phyloP scores from a whole-genome alignment of 1,140 invertebrate species.

The Euura lappo region DNA sequence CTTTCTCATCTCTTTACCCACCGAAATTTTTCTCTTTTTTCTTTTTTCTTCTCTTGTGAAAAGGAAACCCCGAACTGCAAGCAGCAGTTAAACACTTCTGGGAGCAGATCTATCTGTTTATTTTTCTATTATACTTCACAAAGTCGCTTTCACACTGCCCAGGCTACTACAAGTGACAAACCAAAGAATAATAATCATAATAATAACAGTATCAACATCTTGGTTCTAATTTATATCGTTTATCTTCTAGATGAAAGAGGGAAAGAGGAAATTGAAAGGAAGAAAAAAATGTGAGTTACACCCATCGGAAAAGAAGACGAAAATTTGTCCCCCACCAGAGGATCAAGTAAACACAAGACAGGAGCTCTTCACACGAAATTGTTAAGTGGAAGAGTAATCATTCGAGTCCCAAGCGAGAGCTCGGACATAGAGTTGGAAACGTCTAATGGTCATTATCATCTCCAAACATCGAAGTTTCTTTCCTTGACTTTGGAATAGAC shows the following conservation, averaged over 20 bases:
- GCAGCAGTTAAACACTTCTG: conserved; percentile 1
- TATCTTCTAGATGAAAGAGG: no score
- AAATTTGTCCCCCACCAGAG: conserved; percentile 14
- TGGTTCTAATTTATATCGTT: no score
- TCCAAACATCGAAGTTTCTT: conserved; percentile 33
- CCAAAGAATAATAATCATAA: background rate
- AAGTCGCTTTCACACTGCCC: background rate
- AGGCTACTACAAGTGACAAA: background rate
- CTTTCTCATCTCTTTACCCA: conserved; percentile 8
- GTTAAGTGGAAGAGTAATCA: conserved; percentile 44
- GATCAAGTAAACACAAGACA: conserved; percentile 36
- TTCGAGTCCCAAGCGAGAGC: background rate
- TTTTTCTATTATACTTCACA: background rate
- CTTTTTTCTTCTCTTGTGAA: background rate
- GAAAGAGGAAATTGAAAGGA: no score
- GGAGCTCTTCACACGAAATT: conserved; percentile 36
- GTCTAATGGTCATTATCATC: conserved; percentile 46
- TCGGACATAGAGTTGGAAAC: conserved; percentile 10
- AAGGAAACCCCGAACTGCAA: background rate
- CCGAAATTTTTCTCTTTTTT: no score
- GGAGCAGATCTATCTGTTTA: background rate
- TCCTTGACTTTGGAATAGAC: background rate
- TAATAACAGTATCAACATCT: no score
- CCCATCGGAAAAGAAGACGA: no score
- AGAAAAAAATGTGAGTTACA: no score